Base-by-base conservation (phyloP, 1,140 invertebrate genomes). In the Euborellia annulipes region DNA sequence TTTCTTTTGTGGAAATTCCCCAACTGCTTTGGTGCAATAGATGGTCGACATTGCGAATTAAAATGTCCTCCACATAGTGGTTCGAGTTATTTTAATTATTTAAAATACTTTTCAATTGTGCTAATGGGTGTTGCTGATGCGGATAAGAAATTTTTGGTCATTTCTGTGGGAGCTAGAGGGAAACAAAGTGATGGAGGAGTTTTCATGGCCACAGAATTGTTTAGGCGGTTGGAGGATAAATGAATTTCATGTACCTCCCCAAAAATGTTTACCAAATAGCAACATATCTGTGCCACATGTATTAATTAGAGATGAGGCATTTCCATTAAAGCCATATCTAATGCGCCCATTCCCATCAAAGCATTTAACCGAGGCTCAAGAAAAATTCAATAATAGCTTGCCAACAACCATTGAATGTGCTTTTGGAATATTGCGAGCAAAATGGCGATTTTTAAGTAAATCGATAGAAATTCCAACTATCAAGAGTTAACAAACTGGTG, bases 291-390 rank as follows among this genome's bases (percentile, higher is more conserved):
- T 51, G 6, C 47, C 47, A n/a, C 46, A 54, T 19, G 41, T 54
- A 16, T 22, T 64, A 36, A 47, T 62, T 18, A 61, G 54, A 14
- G 63, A 65, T 53, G 59, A 63, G 19, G 58, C 58, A 16, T 65
- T 61, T 45, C 51, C 58, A 13, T 37, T 65, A 20, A 50, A 48
- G 22, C 18, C 42, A 7, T 50, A 57, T 27, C 18, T 63, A 45
- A 52, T 63, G 54, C 56, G 56, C 30, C 54, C 53, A 22, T 58
- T 50, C 45, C 43, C 49, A 2, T 36, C 41, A 19, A 42, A 50
- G 17, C 30, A 20, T 36, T 39, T 55, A 19, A 47, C 3, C 27
- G 16, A 45, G 16, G 27, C 48, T 20, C 48, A 58, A 27, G 16
- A 47, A 22, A 55, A 48, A 14, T 54, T 54, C 42, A 58, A 56